These are phyloP conservation scores for Sinella curviseta DNA, from an alignment of 1,140 invertebrate species.

Conservation along the genomic window DNA sequence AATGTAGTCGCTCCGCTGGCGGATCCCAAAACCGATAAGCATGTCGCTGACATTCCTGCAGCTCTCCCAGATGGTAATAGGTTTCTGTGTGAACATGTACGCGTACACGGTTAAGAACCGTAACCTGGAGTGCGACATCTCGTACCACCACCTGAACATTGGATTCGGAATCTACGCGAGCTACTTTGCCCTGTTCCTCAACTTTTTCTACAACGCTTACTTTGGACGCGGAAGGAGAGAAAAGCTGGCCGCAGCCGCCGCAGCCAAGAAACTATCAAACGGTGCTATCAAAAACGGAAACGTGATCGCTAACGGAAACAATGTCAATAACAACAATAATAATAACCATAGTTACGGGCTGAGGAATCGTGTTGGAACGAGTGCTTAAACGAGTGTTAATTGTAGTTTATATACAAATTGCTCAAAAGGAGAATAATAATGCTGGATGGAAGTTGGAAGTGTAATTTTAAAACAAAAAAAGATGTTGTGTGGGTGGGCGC, in stretches of 20 bases:
- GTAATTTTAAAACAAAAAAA: not conserved
- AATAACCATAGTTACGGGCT: conserved; percentile 4
- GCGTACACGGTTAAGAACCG: conserved; percentile 66
- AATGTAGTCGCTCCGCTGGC: conserved; percentile 72
- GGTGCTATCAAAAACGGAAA: not conserved
- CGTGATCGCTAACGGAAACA: not conserved
- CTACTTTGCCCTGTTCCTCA: conserved; percentile 85
- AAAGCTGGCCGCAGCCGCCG: not conserved
- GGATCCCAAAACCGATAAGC: conserved; percentile 78
- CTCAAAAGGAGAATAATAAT: not conserved
- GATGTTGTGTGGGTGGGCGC: too few species aligned
- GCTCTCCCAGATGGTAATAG: conserved; percentile 92
- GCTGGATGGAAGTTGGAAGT: not conserved
- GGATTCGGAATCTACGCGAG: conserved; percentile 93
- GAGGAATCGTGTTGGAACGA: not conserved
- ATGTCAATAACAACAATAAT: not conserved
- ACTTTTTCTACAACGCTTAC: conserved; percentile 88
- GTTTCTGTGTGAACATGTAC: conserved; percentile 85
- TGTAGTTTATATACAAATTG: not conserved
- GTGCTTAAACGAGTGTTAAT: not conserved
- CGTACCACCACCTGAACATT: conserved; percentile 80
- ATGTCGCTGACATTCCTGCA: conserved; percentile 94
- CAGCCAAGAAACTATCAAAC: not conserved
- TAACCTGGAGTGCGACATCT: conserved; percentile 77
- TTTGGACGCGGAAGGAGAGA: conserved; percentile 56